Base-by-base conservation (phyloP, 2,113 vertebrate genomes). In the Plecturocebus donacophilus region DNA sequence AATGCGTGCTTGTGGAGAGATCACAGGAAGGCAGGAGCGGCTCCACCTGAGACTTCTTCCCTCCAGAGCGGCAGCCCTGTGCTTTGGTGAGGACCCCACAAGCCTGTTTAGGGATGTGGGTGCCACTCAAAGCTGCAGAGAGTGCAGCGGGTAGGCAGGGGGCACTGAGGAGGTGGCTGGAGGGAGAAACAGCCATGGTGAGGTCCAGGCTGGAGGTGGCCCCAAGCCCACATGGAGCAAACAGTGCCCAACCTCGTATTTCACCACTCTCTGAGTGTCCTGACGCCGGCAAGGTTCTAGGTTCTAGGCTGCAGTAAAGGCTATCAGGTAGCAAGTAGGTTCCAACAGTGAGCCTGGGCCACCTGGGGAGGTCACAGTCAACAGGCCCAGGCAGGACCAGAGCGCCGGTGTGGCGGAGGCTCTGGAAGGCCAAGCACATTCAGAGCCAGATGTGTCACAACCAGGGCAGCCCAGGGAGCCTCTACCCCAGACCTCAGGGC, bases 201-300 rank as follows among this genome's bases (percentile, higher is more conserved):
- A 64, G n/a, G 12, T 13, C 1, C 9, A 9, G 6, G 25, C 35
- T 38, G 27, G 13, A n/a, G 30, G n/a, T 5, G 14, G 56, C 25
- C n/a, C 0, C 2, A 38, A 8, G 13, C n/a, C 58, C 23, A n/a
- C 14, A 1, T 0, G n/a, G 80, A 81, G 49, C n/a, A 10, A 6
- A 35, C 32, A 0, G 2, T 16, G 6, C 14, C 32, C 49, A 12
- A 8, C 42, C 6, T 35, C 32, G 1, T 16, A 1, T 16, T 21
- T 88, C 52, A 5, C 52, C 21, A 35, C 25, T 5, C 11, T 5
- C 10, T 2, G 40, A 52, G 6, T n/a, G 4, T 21, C 40, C 5
- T 16, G 12, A 2, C 21, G 1, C 35, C 42, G 35, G 27, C 76
- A 8, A 16, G 2, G 1, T 32, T 71, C 40, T 70, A 2, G 5